These are phyloP conservation scores for Musca domestica DNA, from an alignment of 1,140 invertebrate species.

Conservation along the genomic window DNA sequence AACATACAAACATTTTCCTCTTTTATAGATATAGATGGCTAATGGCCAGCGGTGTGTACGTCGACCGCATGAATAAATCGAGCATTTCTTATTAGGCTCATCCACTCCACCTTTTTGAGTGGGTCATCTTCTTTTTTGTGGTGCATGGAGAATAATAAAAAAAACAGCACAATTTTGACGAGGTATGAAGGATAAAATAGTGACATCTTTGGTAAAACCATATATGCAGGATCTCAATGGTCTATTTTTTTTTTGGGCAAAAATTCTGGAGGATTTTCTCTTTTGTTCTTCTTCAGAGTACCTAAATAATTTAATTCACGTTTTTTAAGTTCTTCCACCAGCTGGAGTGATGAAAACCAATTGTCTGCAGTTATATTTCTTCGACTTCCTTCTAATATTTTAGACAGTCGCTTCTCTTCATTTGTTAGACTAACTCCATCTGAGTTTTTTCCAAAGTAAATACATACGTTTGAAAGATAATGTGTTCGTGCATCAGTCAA, in stretches of 20 bases:
- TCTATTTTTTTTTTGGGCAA: neutral
- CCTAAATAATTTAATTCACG: conserved; percentile 50
- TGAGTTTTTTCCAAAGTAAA: conserved; percentile 35
- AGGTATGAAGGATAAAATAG: conserved; percentile 33
- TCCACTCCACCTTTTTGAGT: conserved; percentile 55
- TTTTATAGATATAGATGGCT: too few species aligned
- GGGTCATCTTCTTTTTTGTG: conserved; percentile 29
- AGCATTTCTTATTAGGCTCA: conserved; percentile 40
- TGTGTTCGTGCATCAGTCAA: conserved; percentile 40
- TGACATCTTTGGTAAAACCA: conserved; percentile 35
- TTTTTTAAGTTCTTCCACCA: conserved; percentile 42
- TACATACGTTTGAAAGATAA: conserved; percentile 36
- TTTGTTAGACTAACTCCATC: conserved; percentile 33
- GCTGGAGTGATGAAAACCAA: conserved; percentile 51
- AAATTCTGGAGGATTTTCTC: conserved; percentile 42
- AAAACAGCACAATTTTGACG: conserved; percentile 25
- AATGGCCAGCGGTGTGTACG: conserved; percentile 40
- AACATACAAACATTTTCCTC: too few species aligned
- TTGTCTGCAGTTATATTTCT: conserved; percentile 51
- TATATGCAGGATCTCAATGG: conserved; percentile 23
- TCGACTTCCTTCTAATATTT: conserved; percentile 39
- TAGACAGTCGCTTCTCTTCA: conserved; percentile 31
- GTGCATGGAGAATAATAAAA: conserved; percentile 32
- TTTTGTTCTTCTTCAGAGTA: conserved; percentile 56
- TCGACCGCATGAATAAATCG: conserved; percentile 27